Base-by-base conservation (phyloP, 2,888 invertebrate species). In the Exocentrus adspersus region DNA sequence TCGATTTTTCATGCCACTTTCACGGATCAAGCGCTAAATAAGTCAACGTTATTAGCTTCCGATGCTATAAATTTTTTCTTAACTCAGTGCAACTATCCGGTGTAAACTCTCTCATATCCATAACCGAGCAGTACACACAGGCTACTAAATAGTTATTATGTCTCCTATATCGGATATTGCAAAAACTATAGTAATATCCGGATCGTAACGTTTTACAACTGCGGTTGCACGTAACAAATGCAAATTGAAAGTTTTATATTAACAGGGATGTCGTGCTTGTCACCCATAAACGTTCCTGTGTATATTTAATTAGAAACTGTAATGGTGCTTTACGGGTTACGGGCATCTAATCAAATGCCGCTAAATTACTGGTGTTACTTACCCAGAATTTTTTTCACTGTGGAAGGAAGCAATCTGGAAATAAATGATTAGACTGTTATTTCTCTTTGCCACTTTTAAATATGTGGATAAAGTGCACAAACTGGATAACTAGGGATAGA, bases 301-400 rank as follows among this genome's bases (percentile, higher is more conserved):
- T 30, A 48, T 48, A 48, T 48, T 48, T 48, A 48, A 48, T 48
- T 48, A 28, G 28, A 48, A 48, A 48, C 17, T 48, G 48, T 48
- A 48, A 30, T 48, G 19, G 48, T 48, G 28, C 10, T 48, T 48
- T 48, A 48, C 28, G 48, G 16, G 48, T 16, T 28, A 14, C 24
- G 28, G 48, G 17, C 28, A 37, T 12, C 12, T 12, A 48, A 48
- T 30, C 28, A 48, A 48, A 48, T 48, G 14, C 19, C 48, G 17
- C 48, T 48, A 28, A 28, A 48, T 46, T 46, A 24, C 16, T 48
- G 28, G 24, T 24, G 16, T 48, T 30, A 28, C 28, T 30, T 48
- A 24, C n/a, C n/a, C 6, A n/a, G n/a, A 32, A 32, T 3, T 32
- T 28, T n/a, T 28, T 10, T 2, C 10, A 32, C 7, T 32, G 9